Base-by-base conservation (phyloP, 2,113 vertebrate species). In the Trinectes maculatus region DNA sequence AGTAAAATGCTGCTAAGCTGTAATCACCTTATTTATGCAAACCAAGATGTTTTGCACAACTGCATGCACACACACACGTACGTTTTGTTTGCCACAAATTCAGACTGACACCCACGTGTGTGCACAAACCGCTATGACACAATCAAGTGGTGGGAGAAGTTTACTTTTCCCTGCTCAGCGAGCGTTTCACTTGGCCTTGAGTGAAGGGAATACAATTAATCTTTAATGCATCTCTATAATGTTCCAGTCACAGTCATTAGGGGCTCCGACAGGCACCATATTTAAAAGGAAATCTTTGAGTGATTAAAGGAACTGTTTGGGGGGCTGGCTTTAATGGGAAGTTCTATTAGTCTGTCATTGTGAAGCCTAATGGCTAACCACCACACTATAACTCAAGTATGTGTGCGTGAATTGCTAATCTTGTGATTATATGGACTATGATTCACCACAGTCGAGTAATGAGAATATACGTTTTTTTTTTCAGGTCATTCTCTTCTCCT, bases 231-330 rank as follows among this genome's bases (percentile, higher is more conserved):
- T 76, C 56, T 33, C 62, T 61, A 28, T 74, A 87, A 87, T 83
- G 76, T 75, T 79, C 66, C 71, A 78, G 75, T 82, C 71, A 60
- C 70, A 77, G 82, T 83, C 89, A 87, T 90, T 90, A 87, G 80
- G 48, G 71, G 81, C 66, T 83, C 60, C 29, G 74, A 72, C 73
- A 68, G 87, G 56, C 70, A 65, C 74, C 80, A 73, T 85, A 83
- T 89, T 89, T 85, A 83, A 83, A n/a, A 77, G 65, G 82, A 85
- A 89, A 82, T 83, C 69, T 83, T 79, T 49, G 65, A 82, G 85
- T 88, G 90, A 92, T 91, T 91, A 92, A 90, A 89, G 82, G 71
- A 87, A 80, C 55, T 16, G 43, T 69, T 79, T 72, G 59, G 33
- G 40, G 54, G 75, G 43, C 39, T 52, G 71, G 57, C 71, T 84